Percentiles rank a stretch among this genome's conserved stretches.
These are phyloP conservation scores for Sylvietta virens DNA, from an alignment of 2,113 vertebrate species.

Conservation along the genomic window DNA sequence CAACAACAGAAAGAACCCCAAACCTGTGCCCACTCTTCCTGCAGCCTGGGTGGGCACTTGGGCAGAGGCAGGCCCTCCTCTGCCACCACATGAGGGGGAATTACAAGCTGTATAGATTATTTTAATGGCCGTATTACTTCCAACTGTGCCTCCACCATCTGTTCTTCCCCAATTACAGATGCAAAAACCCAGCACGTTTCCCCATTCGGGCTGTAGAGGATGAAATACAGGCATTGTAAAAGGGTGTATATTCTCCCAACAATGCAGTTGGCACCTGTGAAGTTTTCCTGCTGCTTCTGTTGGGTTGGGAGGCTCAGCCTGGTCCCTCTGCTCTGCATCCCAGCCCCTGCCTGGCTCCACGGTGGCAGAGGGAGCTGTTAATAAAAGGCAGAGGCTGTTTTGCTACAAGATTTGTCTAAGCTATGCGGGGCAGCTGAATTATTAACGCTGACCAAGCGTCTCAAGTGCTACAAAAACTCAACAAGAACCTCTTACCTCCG, in stretches of 20 bases:
- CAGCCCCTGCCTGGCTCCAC: rapidly evolving
- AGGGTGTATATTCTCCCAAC: conserved; percentile 67
- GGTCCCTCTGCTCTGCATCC: neutral
- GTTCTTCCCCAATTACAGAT: conserved; percentile 76
- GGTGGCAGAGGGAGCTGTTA: neutral
- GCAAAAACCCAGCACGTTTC: conserved; percentile 76
- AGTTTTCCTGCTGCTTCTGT: neutral
- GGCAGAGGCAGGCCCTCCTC: conserved; percentile 6
- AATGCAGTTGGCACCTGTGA: conserved; percentile 58
- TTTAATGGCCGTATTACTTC: conserved; percentile 75
- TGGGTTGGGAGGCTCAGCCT: neutral
- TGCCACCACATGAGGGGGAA: conserved; percentile 40
- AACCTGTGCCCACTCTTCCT: neutral
- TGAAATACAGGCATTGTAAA: conserved; percentile 72
- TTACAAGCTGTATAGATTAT: conserved; percentile 76
- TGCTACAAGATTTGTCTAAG: neutral
- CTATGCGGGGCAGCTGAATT: neutral
- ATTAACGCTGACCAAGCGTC: neutral
- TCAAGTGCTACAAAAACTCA: neutral
- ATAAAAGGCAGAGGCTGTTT: neutral
- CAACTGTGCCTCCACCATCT: conserved; percentile 72
- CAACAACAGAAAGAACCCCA: neutral
- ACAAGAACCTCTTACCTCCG: conserved; percentile 9
- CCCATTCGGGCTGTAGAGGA: conserved; percentile 72
- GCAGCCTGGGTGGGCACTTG: neutral